phyloP scores from a whole-genome alignment of 2,888 invertebrate species.

The Meandrusa payeni region DNA sequence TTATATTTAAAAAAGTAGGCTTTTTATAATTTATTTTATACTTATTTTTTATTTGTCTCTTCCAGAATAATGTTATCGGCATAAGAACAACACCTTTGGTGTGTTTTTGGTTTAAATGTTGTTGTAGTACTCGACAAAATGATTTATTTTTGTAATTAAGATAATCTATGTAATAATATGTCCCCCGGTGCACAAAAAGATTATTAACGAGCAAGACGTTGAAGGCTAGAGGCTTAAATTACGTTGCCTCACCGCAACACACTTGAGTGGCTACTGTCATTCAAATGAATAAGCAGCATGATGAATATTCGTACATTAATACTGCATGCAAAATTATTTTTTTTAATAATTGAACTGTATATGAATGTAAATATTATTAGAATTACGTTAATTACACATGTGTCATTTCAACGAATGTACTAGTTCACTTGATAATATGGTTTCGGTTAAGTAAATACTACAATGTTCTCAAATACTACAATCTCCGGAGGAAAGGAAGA shows the following conservation, averaged over 20 bases:
- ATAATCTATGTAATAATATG: slow-evolving; percentile 20
- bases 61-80: too few species aligned
- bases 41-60: too few species aligned
- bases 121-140: too few species aligned
- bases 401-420: not conserved
- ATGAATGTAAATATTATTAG: not conserved
- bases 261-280: slow-evolving; percentile 23
- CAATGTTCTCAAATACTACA: too few species aligned
- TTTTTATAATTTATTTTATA: too few species aligned
- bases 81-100: too few species aligned
- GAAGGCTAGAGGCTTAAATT: slow-evolving; percentile 24
- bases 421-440: too few species aligned
- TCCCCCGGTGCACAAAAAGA: slow-evolving; percentile 19
- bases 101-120: too few species aligned
- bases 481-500: too few species aligned
- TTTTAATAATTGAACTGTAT: not conserved
- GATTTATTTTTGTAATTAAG: slow-evolving; percentile 7
- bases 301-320: slow-evolving; percentile 14
- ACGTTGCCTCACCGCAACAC: slow-evolving; percentile 22
- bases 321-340: slow-evolving; percentile 1
- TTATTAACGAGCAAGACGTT: slow-evolving; percentile 22
- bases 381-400: not conserved
- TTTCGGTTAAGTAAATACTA: too few species aligned
- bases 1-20: too few species aligned
- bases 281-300: slow-evolving; percentile 19